phyloP scores from a whole-genome alignment of 2,797 vertebrate species.

The Smutsia temminckii region DNA sequence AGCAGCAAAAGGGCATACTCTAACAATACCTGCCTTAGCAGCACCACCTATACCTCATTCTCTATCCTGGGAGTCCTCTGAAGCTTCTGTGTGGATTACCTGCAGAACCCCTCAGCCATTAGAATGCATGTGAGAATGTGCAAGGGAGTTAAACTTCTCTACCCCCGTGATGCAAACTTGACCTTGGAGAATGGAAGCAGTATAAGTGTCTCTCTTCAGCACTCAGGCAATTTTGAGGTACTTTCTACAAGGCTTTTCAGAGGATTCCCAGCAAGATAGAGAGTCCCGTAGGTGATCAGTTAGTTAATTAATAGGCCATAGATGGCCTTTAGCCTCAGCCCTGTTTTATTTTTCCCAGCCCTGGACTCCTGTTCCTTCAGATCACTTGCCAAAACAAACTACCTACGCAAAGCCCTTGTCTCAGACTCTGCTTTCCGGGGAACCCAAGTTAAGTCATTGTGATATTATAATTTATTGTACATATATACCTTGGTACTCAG shows the following conservation, averaged over 20 bases:
- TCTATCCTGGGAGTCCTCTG: neutral
- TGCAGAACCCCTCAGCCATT: neutral
- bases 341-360: neutral
- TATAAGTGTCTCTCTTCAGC: neutral
- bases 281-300: neutral
- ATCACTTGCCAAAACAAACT: slow-evolving; percentile 38
- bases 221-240: neutral
- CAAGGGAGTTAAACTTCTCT: neutral
- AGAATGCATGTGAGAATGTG: neutral
- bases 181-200: neutral
- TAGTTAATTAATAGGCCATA: neutral
- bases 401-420: neutral
- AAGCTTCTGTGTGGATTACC: neutral
- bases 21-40: neutral
- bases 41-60: neutral
- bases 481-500: slow-evolving; percentile 11
- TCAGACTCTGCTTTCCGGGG: neutral
- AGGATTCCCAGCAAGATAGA: neutral
- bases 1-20: neutral
- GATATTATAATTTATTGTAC: slow-evolving; percentile 1
- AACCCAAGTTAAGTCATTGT: neutral
- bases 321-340: neutral
- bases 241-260: neutral
- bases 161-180: neutral
- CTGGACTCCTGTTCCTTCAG: neutral